Evolutionary conservation across 2,888 invertebrate species (phyloP).

Genomic region (Cetonia aurata): DNA sequence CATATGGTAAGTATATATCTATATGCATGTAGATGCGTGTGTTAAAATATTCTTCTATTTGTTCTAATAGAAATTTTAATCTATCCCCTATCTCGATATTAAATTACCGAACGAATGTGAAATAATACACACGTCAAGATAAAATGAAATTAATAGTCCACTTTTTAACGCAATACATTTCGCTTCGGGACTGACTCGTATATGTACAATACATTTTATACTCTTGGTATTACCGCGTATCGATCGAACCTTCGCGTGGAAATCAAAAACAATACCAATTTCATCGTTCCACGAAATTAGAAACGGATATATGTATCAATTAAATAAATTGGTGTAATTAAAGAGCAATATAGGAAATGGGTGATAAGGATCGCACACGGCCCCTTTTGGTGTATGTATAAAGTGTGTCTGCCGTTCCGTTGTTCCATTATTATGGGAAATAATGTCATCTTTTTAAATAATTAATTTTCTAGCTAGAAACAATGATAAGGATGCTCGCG

Average conservation of each 20-base stretch:
- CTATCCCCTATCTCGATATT: no score
- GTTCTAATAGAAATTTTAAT: no score
- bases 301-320: conserved; percentile 40
- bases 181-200: no score
- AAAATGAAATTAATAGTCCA: no score
- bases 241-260: conserved; percentile 18
- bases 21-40: no score
- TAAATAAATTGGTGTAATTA: conserved; percentile 46
- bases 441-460: conserved; percentile 30
- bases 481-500: conserved; percentile 1
- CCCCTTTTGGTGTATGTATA: conserved; percentile 4
- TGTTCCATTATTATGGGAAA: conserved; percentile 25
- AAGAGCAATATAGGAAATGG: conserved; percentile 41
- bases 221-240: conserved; percentile 10
- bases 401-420: background rate
- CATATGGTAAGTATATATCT: no score
- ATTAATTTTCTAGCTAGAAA: conserved; percentile 15
- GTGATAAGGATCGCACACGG: conserved; percentile 25
- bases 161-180: no score
- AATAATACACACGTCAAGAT: no score
- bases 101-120: no score
- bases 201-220: no score
- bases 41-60: no score
- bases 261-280: conserved; percentile 35
- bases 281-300: conserved; percentile 25